Percentiles rank a stretch among this genome's conserved stretches.
Evolutionary conservation across 2,888 invertebrate genomes (phyloP).

Genomic region (Unio delphinus): DNA sequence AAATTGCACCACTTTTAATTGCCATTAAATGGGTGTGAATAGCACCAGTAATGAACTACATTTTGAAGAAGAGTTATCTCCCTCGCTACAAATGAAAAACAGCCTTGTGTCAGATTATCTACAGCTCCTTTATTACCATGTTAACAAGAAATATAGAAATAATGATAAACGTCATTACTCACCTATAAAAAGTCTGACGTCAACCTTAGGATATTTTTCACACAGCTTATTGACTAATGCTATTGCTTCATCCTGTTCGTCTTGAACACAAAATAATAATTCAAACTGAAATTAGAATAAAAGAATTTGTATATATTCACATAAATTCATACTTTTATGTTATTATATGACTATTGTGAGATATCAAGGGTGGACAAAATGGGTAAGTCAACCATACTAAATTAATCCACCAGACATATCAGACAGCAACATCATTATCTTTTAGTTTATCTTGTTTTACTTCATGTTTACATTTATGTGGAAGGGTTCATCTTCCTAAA

Average conservation of each 20-base stretch:
- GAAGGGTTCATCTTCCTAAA: too few species aligned
- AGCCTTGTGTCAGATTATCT: too few species aligned
- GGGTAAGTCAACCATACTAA: not conserved
- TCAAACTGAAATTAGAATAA: conserved; percentile 62
- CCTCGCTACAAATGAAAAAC: too few species aligned
- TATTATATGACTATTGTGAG: not conserved
- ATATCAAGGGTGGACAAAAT: not conserved
- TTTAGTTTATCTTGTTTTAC: too few species aligned
- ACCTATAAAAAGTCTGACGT: conserved; percentile 66
- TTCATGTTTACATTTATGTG: too few species aligned
- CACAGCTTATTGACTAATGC: conserved; percentile 60
- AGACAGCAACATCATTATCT: not conserved
- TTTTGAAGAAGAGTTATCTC: too few species aligned
- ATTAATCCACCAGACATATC: not conserved
- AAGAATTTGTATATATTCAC: not conserved
- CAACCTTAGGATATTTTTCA: conserved; percentile 66
- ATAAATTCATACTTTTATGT: too few species aligned
- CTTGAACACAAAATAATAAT: conserved; percentile 69
- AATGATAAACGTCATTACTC: conserved; percentile 13
- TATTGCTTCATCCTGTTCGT: conserved; percentile 67
- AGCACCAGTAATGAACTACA: too few species aligned
- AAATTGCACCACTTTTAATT: too few species aligned
- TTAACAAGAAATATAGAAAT: too few species aligned
- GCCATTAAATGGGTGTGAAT: too few species aligned
- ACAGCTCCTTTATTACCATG: too few species aligned